These are phyloP conservation scores for Peribatodes rhomboidaria DNA, from an alignment of 2,888 invertebrate genomes.

Conservation along the genomic window DNA sequence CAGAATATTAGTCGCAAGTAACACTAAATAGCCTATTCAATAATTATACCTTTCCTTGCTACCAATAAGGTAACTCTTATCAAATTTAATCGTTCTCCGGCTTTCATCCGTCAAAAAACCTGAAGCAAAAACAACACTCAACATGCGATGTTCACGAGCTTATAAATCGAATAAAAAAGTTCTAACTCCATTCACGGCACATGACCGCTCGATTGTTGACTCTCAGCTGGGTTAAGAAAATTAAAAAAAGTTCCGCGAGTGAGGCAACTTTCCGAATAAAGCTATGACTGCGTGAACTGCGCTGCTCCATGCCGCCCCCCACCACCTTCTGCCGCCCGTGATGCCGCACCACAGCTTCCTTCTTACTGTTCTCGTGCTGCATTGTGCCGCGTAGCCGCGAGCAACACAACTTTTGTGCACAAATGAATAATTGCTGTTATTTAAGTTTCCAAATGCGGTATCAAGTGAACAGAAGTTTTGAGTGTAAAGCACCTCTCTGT, in stretches of 20 bases:
- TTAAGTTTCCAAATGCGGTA: conserved; percentile 12
- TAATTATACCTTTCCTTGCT: too few relatives aligned
- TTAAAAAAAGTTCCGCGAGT: conserved; percentile 22
- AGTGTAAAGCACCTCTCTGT: not conserved
- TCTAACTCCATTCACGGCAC: not conserved
- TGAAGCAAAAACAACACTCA: not conserved
- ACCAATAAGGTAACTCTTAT: too few relatives aligned
- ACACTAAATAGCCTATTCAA: too few relatives aligned
- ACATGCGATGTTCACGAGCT: not conserved
- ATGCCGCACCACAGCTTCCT: not conserved
- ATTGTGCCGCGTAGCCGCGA: not conserved
- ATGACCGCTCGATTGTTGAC: conserved; percentile 8
- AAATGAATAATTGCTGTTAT: conserved; percentile 26
- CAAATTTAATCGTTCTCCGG: not conserved
- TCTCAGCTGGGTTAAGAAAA: conserved; percentile 17
- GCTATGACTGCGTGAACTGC: conserved; percentile 13
- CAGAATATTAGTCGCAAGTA: too few relatives aligned
- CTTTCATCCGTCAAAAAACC: not conserved
- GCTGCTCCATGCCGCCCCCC: not conserved
- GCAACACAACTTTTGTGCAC: conserved; percentile 7
- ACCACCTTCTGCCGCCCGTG: not conserved
- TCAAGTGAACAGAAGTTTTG: conserved; percentile 7
- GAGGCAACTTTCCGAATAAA: conserved; percentile 10
- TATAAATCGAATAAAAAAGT: not conserved
- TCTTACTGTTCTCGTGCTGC: not conserved